Conservation (phyloP, 2,797 vertebrate species). For the Parotocinclus haroldoi region DNA sequence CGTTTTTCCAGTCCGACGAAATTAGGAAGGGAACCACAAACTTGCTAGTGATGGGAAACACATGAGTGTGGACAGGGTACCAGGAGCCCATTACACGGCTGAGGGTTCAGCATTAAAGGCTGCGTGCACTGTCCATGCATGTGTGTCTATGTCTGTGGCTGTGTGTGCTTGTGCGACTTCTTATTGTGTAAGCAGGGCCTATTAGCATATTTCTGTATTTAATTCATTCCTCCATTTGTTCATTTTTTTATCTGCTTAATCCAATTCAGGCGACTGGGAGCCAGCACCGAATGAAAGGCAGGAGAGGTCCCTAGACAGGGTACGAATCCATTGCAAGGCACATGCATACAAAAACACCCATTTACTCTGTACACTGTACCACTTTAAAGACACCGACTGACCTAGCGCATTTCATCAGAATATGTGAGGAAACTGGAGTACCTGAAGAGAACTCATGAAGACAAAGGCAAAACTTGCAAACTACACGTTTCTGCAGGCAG, state of each 20-base stretch:
- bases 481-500: too few species aligned
- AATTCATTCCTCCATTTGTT: background rate
- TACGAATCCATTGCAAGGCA: constrained; percentile 4
- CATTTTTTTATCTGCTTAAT: background rate
- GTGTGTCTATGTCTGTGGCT: constrained; percentile 8
- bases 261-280: too few species aligned
- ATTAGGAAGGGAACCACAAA: constrained; percentile 99
- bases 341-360: too few species aligned
- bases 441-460: too few species aligned
- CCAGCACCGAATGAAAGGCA: too few species aligned
- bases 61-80: constrained; percentile 78
- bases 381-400: too few species aligned
- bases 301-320: too few species aligned
- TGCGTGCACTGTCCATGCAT: constrained; percentile 6
- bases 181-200: background rate
- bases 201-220: constrained; percentile 5
- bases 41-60: constrained; percentile 96
- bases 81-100: constrained; percentile 76
- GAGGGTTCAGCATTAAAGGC: constrained; percentile 68
- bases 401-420: too few species aligned
- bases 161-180: constrained; percentile 7
- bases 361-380: too few species aligned
- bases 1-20: constrained; percentile 99
- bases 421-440: too few species aligned
- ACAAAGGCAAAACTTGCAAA: too few species aligned